Evolutionary conservation across 2,113 vertebrate genomes (phyloP).

Genomic region (Ictalurus furcatus): DNA sequence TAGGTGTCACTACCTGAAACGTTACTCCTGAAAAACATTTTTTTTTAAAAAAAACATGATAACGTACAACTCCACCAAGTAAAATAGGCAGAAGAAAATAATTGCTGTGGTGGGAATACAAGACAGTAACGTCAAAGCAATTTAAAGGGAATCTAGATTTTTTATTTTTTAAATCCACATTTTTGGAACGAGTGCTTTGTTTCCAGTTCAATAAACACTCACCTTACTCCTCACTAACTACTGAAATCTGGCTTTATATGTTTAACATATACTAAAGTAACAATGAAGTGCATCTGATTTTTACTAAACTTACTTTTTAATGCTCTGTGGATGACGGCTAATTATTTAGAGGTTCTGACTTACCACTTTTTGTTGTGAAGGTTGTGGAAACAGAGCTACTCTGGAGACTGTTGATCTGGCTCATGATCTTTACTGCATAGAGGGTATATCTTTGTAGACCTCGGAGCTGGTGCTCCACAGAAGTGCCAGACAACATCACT

Average conservation of each 20-base stretch:
- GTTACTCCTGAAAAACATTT: conserved; percentile 65
- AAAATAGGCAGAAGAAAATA: not conserved
- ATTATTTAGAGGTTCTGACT: conserved; percentile 9
- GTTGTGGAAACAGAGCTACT: conserved; percentile 75
- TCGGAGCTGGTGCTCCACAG: conserved; percentile 72
- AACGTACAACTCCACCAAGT: not conserved
- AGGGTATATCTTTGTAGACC: conserved; percentile 72
- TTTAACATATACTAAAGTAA: not conserved
- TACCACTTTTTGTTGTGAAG: conserved; percentile 81
- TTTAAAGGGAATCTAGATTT: not conserved
- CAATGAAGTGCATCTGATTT: not conserved
- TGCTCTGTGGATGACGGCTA: not conserved
- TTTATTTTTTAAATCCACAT: not conserved
- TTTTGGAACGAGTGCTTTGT: not conserved
- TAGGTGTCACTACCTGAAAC: conserved; percentile 64
- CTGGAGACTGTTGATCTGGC: conserved; percentile 75
- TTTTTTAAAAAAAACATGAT: not conserved
- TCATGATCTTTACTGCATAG: conserved; percentile 80
- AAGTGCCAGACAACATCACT: conserved; percentile 74
- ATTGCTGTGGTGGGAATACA: not conserved
- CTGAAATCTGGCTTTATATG: not conserved
- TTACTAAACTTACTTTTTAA: not conserved
- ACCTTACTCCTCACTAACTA: not conserved
- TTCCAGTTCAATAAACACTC: not conserved
- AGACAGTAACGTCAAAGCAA: not conserved